Evolutionary conservation across 2,888 invertebrate species (phyloP).

Genomic region (Sturmia bella): DNA sequence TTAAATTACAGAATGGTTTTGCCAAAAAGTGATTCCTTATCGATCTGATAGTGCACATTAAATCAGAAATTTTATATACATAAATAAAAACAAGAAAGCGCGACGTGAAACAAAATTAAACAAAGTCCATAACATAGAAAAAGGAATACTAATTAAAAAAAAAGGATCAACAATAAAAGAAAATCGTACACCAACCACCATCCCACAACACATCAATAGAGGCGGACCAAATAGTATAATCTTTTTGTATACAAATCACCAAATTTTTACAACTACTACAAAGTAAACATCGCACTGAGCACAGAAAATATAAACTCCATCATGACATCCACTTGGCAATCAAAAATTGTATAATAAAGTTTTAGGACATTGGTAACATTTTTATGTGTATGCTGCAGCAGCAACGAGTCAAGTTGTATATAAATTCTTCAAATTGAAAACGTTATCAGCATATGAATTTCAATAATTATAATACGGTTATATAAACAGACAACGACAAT

Average conservation of each 20-base stretch:
- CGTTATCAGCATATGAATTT: constrained; percentile 45
- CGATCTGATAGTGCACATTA: constrained; percentile 58
- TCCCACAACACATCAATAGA: constrained; percentile 63
- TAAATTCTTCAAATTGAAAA: constrained; percentile 55
- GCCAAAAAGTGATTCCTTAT: constrained; percentile 56
- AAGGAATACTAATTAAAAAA: constrained; percentile 54
- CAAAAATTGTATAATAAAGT: constrained; percentile 36
- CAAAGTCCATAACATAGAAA: constrained; percentile 41
- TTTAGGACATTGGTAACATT: constrained; percentile 35
- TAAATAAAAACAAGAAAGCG: constrained; percentile 32
- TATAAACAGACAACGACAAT: constrained; percentile 28
- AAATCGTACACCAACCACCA: constrained; percentile 42
- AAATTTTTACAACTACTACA: constrained; percentile 40
- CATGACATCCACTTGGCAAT: constrained; percentile 47
- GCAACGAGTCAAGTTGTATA: constrained; percentile 51
- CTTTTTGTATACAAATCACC: constrained; percentile 54
- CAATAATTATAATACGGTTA: constrained; percentile 32
- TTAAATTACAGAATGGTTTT: constrained; percentile 65
- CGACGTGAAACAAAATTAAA: constrained; percentile 33
- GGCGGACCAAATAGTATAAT: constrained; percentile 63
- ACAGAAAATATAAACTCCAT: constrained; percentile 4
- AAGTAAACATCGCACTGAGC: constrained; percentile 13
- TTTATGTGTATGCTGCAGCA: constrained; percentile 62
- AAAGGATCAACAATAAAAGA: constrained; percentile 12
- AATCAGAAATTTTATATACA: constrained; percentile 8